phyloP scores from a whole-genome alignment of 2,113 vertebrate genomes.

The Machaerirhynchus nigripectus region DNA sequence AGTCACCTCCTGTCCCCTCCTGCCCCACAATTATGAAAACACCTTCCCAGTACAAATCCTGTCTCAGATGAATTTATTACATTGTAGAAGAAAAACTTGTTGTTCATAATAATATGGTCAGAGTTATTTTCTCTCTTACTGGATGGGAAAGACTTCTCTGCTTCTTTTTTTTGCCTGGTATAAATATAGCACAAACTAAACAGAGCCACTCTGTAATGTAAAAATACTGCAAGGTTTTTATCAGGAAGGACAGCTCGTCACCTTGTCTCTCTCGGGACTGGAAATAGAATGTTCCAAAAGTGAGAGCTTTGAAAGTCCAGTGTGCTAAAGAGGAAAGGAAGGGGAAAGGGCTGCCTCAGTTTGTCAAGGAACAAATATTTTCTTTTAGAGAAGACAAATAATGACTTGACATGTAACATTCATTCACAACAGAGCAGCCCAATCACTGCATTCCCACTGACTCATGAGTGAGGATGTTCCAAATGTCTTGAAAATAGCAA shows the following conservation, averaged over 20 bases:
- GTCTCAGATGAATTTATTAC: slow-evolving; percentile 35
- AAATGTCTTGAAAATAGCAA: slow-evolving; percentile 29
- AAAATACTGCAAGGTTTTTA: slow-evolving; percentile 58
- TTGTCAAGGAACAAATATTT: slow-evolving; percentile 57
- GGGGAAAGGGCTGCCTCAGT: slow-evolving; percentile 18
- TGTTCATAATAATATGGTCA: slow-evolving; percentile 41
- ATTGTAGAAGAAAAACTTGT: slow-evolving; percentile 36
- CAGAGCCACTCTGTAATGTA: slow-evolving; percentile 64
- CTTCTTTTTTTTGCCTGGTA: background rate
- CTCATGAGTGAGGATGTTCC: slow-evolving; percentile 17
- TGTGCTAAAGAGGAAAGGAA: slow-evolving; percentile 41
- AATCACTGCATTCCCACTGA: slow-evolving; percentile 29
- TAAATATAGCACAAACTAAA: slow-evolving; percentile 63
- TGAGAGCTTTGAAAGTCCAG: slow-evolving; percentile 46
- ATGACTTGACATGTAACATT: slow-evolving; percentile 50
- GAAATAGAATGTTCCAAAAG: slow-evolving; percentile 61
- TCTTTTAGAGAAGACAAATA: slow-evolving; percentile 54
- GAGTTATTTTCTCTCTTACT: slow-evolving; percentile 59
- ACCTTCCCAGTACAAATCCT: slow-evolving; percentile 45
- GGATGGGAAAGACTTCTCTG: slow-evolving; percentile 57
- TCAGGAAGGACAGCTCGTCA: slow-evolving; percentile 53
- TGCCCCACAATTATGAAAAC: slow-evolving; percentile 30
- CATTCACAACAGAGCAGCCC: slow-evolving; percentile 32
- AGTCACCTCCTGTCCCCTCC: slow-evolving; percentile 16
- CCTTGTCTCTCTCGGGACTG: slow-evolving; percentile 49